Base-by-base conservation (phyloP, 1,140 invertebrate species). In the Drosophila kurseongensis region DNA sequence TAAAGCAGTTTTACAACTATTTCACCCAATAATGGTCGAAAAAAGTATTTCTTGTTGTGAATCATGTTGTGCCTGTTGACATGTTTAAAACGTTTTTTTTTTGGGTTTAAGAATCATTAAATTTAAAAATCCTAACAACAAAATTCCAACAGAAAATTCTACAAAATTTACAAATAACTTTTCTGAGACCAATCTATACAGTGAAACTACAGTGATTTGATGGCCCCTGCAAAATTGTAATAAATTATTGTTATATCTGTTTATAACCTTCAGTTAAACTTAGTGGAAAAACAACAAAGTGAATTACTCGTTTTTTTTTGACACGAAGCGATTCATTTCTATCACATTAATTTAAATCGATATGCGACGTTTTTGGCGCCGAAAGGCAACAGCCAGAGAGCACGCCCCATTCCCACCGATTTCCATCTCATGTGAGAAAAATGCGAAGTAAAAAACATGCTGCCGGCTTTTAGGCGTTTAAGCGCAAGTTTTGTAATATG, bases 401-500 rank as follows among this genome's bases (percentile, higher is more conserved):
- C 27, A 51, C 48, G 47, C 38, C 38, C 60, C 18, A 27, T 12
- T 12, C n/a, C n/a, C 48, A 51, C n/a, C 23, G 18, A n/a, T 29
- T 48, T 45, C 12, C 65, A 38, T 52, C 55, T 52, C 50, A 18
- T 41, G 58, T 23, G 57, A 69, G 65, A 47, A 45, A 65, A 68
- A 68, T 44, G 38, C 65, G 40, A 68, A 52, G 56, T 55, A 75
- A 41, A 75, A 75, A 67, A 68, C 40, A 52, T 75, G 54, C 41
- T 42, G 73, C 73, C 48, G 23, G 73, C 72, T 75, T 75, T 75
- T 75, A 75, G 73, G 73, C 61, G 73, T 57, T 67, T 75, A 75
- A 75, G 75, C 72, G 72, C 73, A 75, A 75, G 72, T 75, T 75
- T 75, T 75, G 60, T 75, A 75, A 77, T 77, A 77, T 77, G 63